Evolutionary conservation across 1,140 invertebrate genomes (phyloP), one percentile per base, ranked within the genome.

Genomic region (Zaprionus vittiger): DNA sequence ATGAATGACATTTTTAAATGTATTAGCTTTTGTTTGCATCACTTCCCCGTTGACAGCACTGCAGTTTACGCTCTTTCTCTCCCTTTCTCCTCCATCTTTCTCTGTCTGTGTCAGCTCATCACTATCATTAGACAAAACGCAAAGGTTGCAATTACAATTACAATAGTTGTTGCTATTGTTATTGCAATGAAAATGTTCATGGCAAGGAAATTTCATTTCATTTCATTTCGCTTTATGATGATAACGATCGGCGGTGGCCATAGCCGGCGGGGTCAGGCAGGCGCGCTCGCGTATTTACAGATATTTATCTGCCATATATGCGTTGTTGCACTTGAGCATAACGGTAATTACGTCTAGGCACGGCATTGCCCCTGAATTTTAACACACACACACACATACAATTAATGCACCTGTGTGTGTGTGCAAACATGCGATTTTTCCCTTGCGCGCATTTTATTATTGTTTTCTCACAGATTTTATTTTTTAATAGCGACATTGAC

Each of bases 281-380:
- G 31, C 31, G 31, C 31, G 84, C 31, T 37, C 54, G 59, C 26
- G 31, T 28, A 63, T 55, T 69, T 55, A 38, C 60, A 65, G 74
- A 87, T 87, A 89, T 83, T 86, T 86, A 86, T 83, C 83, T 87
- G 55, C 59, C 84, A 79, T 72, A 83, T 80, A 83, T 80, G 83
- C 59, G 68, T 75, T 79, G 77, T 89, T 87, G 84, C 78, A 81
- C 81, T 84, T 89, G 85, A 89, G 75, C 83, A 90, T 89, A 89
- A 89, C 84, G 85, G 84, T 89, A 89, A 89, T 89, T 85, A 85
- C 69, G 70, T 80, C 84, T 89, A 85, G 75, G 85, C 84, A 89
- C 84, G 84, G 60, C 81, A 89, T 90, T 85, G 85, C 84, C 84
- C 84, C 85, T 87, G 84, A 87, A 84, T 84, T 79, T 79, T 70